These are phyloP conservation scores for Meandrusa payeni DNA, from an alignment of 2,888 invertebrate genomes.

Conservation along the genomic window DNA sequence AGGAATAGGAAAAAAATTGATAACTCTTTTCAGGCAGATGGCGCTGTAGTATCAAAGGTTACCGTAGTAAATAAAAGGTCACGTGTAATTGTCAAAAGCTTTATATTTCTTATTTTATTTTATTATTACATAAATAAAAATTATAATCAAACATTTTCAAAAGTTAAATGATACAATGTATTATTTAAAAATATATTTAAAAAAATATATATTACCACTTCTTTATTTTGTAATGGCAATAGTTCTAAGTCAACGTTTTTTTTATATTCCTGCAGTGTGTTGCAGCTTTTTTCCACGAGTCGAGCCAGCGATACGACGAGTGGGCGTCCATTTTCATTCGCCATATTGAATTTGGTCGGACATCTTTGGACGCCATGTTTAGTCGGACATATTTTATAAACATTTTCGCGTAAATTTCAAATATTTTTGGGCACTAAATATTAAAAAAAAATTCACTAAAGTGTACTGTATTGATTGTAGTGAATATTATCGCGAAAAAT, in stretches of 20 bases:
- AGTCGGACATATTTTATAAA: conserved; percentile 89
- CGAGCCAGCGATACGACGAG: conserved; percentile 38
- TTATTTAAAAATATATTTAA: too few relatives aligned
- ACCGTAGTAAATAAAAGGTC: neutral
- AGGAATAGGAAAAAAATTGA: conserved; percentile 54
- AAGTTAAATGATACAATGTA: too few relatives aligned
- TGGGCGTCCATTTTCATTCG: conserved; percentile 80
- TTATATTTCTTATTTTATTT: too few relatives aligned
- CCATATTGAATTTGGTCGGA: conserved; percentile 83
- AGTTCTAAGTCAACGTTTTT: conserved; percentile 25
- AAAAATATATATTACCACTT: too few relatives aligned
- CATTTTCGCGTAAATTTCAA: conserved; percentile 83
- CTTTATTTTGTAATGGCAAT: conserved; percentile 40
- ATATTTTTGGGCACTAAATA: conserved; percentile 75
- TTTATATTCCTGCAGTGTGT: conserved; percentile 41
- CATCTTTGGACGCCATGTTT: conserved; percentile 87
- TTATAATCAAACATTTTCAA: too few relatives aligned
- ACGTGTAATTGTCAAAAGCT: neutral
- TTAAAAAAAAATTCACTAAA: conserved; percentile 76
- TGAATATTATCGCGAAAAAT: conserved; percentile 62
- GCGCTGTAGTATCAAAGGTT: conserved; percentile 5
- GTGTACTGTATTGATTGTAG: conserved; percentile 56
- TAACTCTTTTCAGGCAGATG: conserved; percentile 14
- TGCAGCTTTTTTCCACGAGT: conserved; percentile 45
- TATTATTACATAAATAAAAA: too few relatives aligned